phyloP scores from a whole-genome alignment of 92 coral and sea anemone genomes.

The Scolanthus callimorphus region DNA sequence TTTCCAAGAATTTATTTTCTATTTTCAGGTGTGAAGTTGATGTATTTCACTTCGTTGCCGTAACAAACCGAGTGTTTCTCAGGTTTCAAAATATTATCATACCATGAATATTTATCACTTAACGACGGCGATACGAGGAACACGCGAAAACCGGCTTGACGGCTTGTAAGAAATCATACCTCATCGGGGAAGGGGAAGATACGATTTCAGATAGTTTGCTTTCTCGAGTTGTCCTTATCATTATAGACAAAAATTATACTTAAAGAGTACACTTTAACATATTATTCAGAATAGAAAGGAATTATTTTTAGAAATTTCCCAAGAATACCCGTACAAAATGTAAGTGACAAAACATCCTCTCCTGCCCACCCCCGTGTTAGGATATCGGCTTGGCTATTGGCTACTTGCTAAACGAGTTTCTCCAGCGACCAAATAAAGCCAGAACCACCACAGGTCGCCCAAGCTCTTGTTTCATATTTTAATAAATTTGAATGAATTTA shows the following conservation, averaged over 20 bases:
- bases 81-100: slow-evolving; percentile 26
- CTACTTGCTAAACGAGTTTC: background rate
- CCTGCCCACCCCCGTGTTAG: background rate
- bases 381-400: background rate
- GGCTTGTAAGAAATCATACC: background rate
- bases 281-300: too few relatives aligned
- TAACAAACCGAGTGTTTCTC: background rate
- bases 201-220: background rate
- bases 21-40: too few relatives aligned
- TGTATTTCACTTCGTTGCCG: too few relatives aligned
- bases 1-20: too few relatives aligned
- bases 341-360: background rate
- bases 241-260: too few relatives aligned
- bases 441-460: background rate
- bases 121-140: slow-evolving; percentile 1
- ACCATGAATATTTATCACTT: slow-evolving; percentile 13
- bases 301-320: too few relatives aligned
- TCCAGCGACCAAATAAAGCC: slow-evolving; percentile 6
- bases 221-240: too few relatives aligned
- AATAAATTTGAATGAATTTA: too few relatives aligned
- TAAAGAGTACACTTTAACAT: too few relatives aligned
- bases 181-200: background rate
- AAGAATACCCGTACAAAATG: too few relatives aligned
- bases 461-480: too few relatives aligned
- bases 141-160: slow-evolving; percentile 18